These are phyloP conservation scores for Rhaphigaster nebulosa DNA, from an alignment of 2,888 invertebrate species.

Conservation along the genomic window DNA sequence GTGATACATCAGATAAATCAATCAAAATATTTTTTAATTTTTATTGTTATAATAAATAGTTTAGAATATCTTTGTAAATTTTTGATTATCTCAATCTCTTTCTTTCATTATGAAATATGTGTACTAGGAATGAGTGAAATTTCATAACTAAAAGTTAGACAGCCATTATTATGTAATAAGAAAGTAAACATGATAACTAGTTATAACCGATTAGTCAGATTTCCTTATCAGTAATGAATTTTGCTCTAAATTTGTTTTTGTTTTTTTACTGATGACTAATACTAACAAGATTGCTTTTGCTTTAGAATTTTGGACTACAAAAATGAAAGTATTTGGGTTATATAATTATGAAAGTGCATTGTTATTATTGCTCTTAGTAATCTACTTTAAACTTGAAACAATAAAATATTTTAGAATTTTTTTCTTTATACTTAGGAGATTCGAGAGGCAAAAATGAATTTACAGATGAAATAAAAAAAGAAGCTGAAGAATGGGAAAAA, in stretches of 20 bases:
- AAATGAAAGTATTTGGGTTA: background rate
- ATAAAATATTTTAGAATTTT: background rate
- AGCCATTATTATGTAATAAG: background rate
- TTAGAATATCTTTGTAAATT: background rate
- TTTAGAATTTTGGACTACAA: too few species aligned
- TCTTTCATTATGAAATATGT: background rate
- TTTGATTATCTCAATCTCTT: background rate
- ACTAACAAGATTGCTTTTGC: too few species aligned
- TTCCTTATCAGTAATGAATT: background rate
- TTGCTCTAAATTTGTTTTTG: too few species aligned
- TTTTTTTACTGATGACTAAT: too few species aligned
- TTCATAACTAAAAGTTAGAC: background rate
- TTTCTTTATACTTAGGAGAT: constrained; percentile 60
- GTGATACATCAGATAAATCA: background rate
- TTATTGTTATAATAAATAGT: background rate
- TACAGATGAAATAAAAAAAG: constrained; percentile 61
- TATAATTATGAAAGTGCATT: background rate
- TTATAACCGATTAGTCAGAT: background rate
- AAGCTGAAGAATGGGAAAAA: constrained; percentile 63
- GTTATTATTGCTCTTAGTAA: background rate
- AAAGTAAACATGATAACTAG: background rate
- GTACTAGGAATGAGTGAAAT: background rate
- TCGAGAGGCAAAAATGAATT: constrained; percentile 63
- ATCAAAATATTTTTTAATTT: background rate
- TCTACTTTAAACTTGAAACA: background rate